Evolutionary conservation across 2,113 vertebrate genomes (phyloP).

Genomic region (Bombycilla garrulus): DNA sequence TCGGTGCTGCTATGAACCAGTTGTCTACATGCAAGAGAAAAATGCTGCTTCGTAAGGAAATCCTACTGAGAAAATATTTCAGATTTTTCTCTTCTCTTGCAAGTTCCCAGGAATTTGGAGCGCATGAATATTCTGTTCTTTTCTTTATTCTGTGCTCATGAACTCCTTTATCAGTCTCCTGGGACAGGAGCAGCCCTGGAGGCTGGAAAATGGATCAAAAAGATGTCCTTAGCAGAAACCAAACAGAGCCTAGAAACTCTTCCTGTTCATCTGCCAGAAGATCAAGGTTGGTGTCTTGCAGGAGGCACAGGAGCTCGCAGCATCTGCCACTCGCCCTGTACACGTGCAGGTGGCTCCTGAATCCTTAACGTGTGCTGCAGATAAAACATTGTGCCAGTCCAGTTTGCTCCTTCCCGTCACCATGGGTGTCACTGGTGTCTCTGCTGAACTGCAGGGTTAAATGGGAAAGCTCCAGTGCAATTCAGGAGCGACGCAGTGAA

Average conservation of each 20-base stretch:
- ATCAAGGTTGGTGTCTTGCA: not conserved
- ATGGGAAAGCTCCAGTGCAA: not conserved
- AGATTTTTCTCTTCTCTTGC: not conserved
- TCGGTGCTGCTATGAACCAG: not conserved
- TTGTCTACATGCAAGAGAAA: not conserved
- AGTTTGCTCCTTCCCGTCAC: not conserved
- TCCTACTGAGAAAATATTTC: not conserved
- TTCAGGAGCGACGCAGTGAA: rapidly evolving
- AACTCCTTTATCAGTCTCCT: not conserved
- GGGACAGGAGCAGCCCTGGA: not conserved
- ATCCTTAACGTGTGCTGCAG: rapidly evolving
- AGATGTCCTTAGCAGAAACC: not conserved
- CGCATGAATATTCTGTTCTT: not conserved
- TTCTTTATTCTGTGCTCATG: not conserved
- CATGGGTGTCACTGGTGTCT: rapidly evolving
- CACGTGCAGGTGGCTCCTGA: not conserved
- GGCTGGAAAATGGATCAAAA: not conserved
- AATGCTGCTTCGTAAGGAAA: not conserved
- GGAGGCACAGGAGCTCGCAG: not conserved
- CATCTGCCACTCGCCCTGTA: not conserved
- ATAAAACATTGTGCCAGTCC: not conserved
- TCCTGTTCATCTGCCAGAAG: not conserved
- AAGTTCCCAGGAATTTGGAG: constrained; percentile 1
- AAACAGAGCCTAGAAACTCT: not conserved
- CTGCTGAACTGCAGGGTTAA: not conserved